A percentile compares a stretch with the other conserved stretches of the same genome.
Evolutionary conservation across 92 coral and sea anemone species (phyloP).

Genomic region (Virgularia gustaviana): DNA sequence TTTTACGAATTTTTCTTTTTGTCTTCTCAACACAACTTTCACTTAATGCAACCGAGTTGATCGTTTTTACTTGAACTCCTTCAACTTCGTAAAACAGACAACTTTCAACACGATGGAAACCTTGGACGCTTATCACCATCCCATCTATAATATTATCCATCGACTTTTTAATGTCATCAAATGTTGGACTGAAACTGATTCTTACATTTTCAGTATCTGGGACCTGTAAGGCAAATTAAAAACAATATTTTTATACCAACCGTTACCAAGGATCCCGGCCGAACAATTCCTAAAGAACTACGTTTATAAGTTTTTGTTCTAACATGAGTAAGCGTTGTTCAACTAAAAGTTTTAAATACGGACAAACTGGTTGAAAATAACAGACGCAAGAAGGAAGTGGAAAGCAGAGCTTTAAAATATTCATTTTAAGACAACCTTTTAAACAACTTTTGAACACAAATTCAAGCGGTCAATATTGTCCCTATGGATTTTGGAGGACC

Average conservation of each 20-base stretch:
- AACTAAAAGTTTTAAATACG: too few relatives aligned
- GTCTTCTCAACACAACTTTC: conserved; percentile 76
- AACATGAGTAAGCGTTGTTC: too few relatives aligned
- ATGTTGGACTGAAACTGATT: conserved; percentile 72
- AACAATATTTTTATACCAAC: too few relatives aligned
- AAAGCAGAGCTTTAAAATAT: too few relatives aligned
- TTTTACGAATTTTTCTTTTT: conserved; percentile 63
- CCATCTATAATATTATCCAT: conserved; percentile 61
- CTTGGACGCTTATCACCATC: conserved; percentile 72
- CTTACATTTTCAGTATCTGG: conserved; percentile 79
- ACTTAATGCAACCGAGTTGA: conserved; percentile 61
- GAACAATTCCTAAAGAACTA: not conserved
- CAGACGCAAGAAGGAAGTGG: too few relatives aligned
- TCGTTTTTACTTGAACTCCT: conserved; percentile 60
- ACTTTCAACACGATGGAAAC: conserved; percentile 73
- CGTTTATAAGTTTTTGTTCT: not conserved
- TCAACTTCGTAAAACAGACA: conserved; percentile 87
- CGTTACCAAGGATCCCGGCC: too few relatives aligned
- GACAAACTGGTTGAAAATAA: too few relatives aligned
- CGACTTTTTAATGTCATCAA: conserved; percentile 59
- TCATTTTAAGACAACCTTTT: too few relatives aligned
- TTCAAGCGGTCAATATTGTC: too few relatives aligned
- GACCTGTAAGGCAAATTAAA: conserved; percentile 30
- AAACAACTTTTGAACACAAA: too few relatives aligned
- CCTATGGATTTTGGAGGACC: too few relatives aligned